Percentiles rank a stretch among this genome's conserved stretches.
phyloP scores from a whole-genome alignment of 2,113 vertebrate genomes.

The Megaceryle torquata region DNA sequence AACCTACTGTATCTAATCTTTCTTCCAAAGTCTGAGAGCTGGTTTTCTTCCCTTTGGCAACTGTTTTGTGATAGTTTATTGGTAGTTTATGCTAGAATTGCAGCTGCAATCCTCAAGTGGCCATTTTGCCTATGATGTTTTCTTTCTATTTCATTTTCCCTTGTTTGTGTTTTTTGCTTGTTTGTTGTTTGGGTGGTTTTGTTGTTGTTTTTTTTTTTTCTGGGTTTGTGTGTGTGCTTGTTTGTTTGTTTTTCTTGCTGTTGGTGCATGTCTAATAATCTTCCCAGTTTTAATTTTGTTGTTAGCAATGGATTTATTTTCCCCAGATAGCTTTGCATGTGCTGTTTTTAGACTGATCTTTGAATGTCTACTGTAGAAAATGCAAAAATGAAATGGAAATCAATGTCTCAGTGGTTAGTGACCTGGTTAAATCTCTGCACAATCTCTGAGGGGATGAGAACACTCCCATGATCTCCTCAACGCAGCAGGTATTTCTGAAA shows the following conservation, averaged over 20 bases:
- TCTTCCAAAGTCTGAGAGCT: background rate
- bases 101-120: background rate
- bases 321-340: background rate
- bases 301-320: background rate
- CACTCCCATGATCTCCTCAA: background rate
- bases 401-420: background rate
- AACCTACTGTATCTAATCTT: background rate
- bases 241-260: background rate
- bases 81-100: background rate
- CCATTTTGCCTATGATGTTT: background rate
- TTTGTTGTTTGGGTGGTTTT: background rate
- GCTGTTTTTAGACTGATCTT: background rate
- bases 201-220: too few relatives aligned
- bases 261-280: background rate
- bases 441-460: background rate
- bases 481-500: background rate
- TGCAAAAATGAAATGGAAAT: slow-evolving; percentile 2
- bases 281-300: background rate
- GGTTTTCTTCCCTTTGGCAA: background rate
- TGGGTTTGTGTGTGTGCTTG: too few relatives aligned
- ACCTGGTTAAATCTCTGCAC: background rate
- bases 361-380: background rate
- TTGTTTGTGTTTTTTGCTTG: background rate
- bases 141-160: background rate
- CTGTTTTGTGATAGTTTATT: background rate